Conservation (phyloP, 2,113 vertebrate species). For the Brachypteracias leptosomus region DNA sequence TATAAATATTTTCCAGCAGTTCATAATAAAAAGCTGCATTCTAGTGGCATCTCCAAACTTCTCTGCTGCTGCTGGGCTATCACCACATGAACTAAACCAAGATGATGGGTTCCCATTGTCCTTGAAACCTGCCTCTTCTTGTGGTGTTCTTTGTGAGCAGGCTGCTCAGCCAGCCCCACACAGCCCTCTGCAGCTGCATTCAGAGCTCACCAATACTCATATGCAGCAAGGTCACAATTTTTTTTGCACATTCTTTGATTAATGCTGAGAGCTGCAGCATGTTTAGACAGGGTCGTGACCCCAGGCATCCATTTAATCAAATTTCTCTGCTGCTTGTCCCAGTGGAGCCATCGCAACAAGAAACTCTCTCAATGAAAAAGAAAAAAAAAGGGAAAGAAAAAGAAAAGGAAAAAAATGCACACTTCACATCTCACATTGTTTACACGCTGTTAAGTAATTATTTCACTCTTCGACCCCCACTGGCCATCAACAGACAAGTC, state of each 20-base stretch:
- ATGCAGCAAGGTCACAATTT: conserved; percentile 80
- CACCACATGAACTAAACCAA: conserved; percentile 33
- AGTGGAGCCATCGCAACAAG: conserved; percentile 78
- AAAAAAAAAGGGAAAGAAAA: neutral
- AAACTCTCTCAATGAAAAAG: conserved; percentile 78
- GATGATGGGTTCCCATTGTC: conserved; percentile 8
- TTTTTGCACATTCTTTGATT: conserved; percentile 82
- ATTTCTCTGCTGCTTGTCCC: conserved; percentile 85
- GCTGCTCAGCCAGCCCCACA: conserved; percentile 9
- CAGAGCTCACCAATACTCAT: conserved; percentile 61
- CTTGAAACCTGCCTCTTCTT: conserved; percentile 33
- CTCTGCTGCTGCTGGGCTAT: neutral
- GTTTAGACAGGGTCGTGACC: conserved; percentile 86
- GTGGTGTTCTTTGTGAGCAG: conserved; percentile 8
- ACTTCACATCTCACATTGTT: conserved; percentile 81
- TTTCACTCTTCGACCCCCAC: conserved; percentile 78
- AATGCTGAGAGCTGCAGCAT: conserved; percentile 85
- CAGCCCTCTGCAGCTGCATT: conserved; percentile 24
- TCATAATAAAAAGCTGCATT: neutral
- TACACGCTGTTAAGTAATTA: conserved; percentile 88
- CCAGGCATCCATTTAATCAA: conserved; percentile 90
- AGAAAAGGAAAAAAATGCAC: conserved; percentile 58
- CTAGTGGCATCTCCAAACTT: conserved; percentile 1
- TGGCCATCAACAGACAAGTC: conserved; percentile 76
- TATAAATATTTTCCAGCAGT: conserved; percentile 4